phyloP scores from a whole-genome alignment of 2,888 invertebrate genomes.

The Troides helena region DNA sequence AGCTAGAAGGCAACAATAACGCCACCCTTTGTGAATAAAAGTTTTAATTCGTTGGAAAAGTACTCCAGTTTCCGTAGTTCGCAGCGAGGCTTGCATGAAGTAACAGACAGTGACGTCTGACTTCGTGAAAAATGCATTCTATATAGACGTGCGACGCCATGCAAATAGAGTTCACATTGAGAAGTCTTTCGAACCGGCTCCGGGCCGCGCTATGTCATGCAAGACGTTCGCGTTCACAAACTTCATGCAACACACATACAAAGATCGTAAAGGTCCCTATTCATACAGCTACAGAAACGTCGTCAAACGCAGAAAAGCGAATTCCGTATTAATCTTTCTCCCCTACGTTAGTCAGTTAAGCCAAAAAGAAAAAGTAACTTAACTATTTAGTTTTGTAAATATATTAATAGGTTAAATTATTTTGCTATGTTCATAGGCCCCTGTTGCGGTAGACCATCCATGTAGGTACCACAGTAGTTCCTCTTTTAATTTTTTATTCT shows the following conservation, averaged over 20 bases:
- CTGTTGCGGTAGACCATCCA: no score
- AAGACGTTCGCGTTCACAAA: conserved; percentile 44
- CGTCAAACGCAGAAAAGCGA: neutral
- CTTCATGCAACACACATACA: conserved; percentile 39
- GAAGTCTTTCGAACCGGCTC: conserved; percentile 53
- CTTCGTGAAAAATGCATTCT: conserved; percentile 62
- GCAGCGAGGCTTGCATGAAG: conserved; percentile 23
- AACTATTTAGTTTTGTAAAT: no score
- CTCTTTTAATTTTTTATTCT: no score
- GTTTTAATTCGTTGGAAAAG: conserved; percentile 16
- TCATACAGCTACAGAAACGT: conserved; percentile 14
- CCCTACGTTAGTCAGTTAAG: neutral
- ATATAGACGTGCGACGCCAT: conserved; percentile 40
- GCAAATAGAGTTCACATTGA: conserved; percentile 54
- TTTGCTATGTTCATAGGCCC: no score
- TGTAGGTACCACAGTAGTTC: no score
- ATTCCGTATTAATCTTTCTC: neutral
- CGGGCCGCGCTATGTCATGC: conserved; percentile 34
- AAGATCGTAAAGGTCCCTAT: conserved; percentile 36
- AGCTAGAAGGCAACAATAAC: neutral
- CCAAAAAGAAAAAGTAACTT: neutral
- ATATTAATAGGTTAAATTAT: no score
- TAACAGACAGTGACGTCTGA: conserved; percentile 51
- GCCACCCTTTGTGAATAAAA: conserved; percentile 6
- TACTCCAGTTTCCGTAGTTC: conserved; percentile 12